Conservation (phyloP, 2,797 vertebrate species). For the Denticeps clupeoides region DNA sequence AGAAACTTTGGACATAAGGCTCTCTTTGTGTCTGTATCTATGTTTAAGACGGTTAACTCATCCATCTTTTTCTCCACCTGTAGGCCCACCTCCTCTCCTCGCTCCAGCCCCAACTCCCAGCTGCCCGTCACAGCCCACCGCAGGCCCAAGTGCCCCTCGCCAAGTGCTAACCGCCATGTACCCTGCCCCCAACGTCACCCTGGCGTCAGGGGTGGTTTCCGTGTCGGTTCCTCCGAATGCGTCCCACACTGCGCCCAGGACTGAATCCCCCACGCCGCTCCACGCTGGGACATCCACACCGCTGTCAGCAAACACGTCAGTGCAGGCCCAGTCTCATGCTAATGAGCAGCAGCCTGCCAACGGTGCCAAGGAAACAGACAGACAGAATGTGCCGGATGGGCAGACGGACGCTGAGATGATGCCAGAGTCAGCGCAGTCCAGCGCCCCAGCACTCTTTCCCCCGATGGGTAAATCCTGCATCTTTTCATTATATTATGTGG, state of each 20-base stretch:
- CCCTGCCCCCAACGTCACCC: constrained; percentile 54
- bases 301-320: constrained; percentile 21
- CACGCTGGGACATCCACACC: constrained; percentile 29
- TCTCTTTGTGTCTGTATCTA: neutral
- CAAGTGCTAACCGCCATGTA: constrained; percentile 74
- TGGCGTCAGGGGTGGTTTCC: constrained; percentile 52
- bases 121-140: constrained; percentile 58
- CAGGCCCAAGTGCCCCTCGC: constrained; percentile 28
- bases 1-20: neutral
- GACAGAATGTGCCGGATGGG: constrained; percentile 38
- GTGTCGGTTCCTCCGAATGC: constrained; percentile 49
- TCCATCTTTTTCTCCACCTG: too few relatives aligned
- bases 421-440: neutral
- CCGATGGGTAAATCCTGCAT: neutral
- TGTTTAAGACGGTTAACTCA: too few relatives aligned
- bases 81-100: constrained; percentile 64
- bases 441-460: too few relatives aligned
- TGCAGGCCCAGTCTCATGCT: constrained; percentile 13
- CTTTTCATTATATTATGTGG: too few relatives aligned
- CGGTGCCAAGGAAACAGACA: constrained; percentile 43
- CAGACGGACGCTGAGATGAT: constrained; percentile 32
- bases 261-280: constrained; percentile 37
- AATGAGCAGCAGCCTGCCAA: constrained; percentile 15
- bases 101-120: constrained; percentile 54
- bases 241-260: constrained; percentile 52